Evolutionary conservation across 2,888 invertebrate genomes (phyloP), one percentile per base, ranked within the genome.

Genomic region (Salpingus planirostris): DNA sequence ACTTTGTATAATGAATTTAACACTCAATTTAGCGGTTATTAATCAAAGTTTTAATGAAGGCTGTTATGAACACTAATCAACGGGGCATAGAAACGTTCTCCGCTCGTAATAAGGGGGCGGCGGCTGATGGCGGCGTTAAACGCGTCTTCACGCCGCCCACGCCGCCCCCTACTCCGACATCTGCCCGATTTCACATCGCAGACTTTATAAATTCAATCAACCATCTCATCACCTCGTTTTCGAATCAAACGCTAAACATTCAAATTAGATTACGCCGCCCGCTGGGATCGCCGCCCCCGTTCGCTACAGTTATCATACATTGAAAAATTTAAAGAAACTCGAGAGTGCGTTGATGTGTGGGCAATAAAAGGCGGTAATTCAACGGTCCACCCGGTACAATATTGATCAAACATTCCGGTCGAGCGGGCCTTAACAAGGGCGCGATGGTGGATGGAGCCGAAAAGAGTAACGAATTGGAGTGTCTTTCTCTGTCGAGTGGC

Each of bases 21-120:
- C 58, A 57, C 57, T 58, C 69, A 69, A 70, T 70, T 70, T 68
- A 65, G 67, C 63, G 67, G 66, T 68, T 68, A 68, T 69, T 69
- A 69, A 69, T 69, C 67, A 67, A 69, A 68, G 66, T 69, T 69
- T 68, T 68, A 68, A 70, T 69, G 66, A 67, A 66, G 61, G 58
- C 50, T 59, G 57, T 59, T 60, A 54, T 52, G 51, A 55, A 54
- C 55, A 54, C 54, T 53, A 52, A 54, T 55, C 52, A 54, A 49
- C 32, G 44, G n/a, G 40, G 47, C 40, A 43, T 47, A 47, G 44
- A 45, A n/a, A 32, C 31, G 32, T 26, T 31, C 36, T 34, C 31
- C 27, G n/a, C n/a, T n/a, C n/a, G n/a, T n/a, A n/a, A n/a, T n/a
- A n/a, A n/a, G n/a, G n/a, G n/a, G n/a, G n/a, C n/a, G n/a, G n/a